These are phyloP conservation scores for Orycteropus afer DNA, from an alignment of 2,113 vertebrate genomes.

Conservation along the genomic window DNA sequence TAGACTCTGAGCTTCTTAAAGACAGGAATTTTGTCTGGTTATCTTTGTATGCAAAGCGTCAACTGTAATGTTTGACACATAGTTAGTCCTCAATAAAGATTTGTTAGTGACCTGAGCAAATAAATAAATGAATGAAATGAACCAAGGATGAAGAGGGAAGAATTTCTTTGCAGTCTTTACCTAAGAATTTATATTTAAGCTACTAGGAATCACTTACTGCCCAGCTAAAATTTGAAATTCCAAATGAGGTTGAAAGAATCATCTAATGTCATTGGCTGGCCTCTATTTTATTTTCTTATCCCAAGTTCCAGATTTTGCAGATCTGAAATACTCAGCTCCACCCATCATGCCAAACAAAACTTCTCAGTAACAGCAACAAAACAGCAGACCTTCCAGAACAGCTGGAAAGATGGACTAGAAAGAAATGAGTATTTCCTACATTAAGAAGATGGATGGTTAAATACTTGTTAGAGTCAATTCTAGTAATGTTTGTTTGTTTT, in stretches of 20 bases:
- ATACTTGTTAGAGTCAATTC: slow-evolving; percentile 38
- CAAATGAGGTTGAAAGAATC: slow-evolving; percentile 10
- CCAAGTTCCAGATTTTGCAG: not conserved
- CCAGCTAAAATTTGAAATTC: not conserved
- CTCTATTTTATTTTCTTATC: slow-evolving; percentile 38
- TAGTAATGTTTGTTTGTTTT: slow-evolving; percentile 42
- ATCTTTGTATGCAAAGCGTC: slow-evolving; percentile 8
- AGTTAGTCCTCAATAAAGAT: slow-evolving; percentile 26
- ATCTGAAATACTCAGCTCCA: not conserved
- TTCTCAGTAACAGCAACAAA: not conserved
- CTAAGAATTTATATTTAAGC: slow-evolving; percentile 13
- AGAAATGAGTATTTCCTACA: slow-evolving; percentile 18
- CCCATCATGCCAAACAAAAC: not conserved
- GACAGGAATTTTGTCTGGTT: not conserved
- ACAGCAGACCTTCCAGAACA: not conserved
- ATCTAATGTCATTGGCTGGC: not conserved
- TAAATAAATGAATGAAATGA: not conserved
- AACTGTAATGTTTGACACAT: not conserved
- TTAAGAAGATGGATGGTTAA: slow-evolving; percentile 35
- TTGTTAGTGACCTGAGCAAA: not conserved
- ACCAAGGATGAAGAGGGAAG: not conserved
- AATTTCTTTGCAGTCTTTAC: slow-evolving; percentile 12
- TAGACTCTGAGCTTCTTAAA: slow-evolving; percentile 11
- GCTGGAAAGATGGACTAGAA: not conserved
- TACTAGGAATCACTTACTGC: not conserved